Percentiles rank a stretch among this genome's conserved stretches.
These are phyloP conservation scores for Discoglossus pictus DNA, from an alignment of 2,797 vertebrate genomes.

Conservation along the genomic window DNA sequence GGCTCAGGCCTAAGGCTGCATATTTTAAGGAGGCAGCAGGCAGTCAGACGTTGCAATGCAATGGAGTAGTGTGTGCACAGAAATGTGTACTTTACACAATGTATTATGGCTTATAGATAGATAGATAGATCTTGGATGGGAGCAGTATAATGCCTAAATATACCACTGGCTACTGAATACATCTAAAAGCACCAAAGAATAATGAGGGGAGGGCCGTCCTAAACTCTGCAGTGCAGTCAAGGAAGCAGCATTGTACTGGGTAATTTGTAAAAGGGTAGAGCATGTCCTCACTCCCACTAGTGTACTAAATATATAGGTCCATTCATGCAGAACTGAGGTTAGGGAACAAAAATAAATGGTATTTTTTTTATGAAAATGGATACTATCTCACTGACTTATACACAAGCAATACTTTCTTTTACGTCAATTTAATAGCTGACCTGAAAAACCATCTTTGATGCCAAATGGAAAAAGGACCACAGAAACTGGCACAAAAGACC, in stretches of 20 bases:
- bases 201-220: not conserved
- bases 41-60: no score
- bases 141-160: no score
- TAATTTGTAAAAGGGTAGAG: no score
- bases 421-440: not conserved
- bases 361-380: slow-evolving; percentile 39
- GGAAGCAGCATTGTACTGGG: not conserved
- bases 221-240: slow-evolving; percentile 39
- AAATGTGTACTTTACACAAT: no score
- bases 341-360: slow-evolving; percentile 20
- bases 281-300: no score
- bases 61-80: no score
- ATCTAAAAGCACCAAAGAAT: slow-evolving; percentile 21
- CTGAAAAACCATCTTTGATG: not conserved
- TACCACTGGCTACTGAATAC: slow-evolving; percentile 12
- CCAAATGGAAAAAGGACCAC: no score
- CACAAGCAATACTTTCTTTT: slow-evolving; percentile 9
- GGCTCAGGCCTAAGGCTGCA: no score
- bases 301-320: slow-evolving; percentile 29
- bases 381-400: slow-evolving; percentile 6
- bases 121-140: no score
- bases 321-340: slow-evolving; percentile 26
- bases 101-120: no score
- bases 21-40: no score
- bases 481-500: no score